phyloP scores from a whole-genome alignment of 2,113 vertebrate species.

The Casuarius casuarius region DNA sequence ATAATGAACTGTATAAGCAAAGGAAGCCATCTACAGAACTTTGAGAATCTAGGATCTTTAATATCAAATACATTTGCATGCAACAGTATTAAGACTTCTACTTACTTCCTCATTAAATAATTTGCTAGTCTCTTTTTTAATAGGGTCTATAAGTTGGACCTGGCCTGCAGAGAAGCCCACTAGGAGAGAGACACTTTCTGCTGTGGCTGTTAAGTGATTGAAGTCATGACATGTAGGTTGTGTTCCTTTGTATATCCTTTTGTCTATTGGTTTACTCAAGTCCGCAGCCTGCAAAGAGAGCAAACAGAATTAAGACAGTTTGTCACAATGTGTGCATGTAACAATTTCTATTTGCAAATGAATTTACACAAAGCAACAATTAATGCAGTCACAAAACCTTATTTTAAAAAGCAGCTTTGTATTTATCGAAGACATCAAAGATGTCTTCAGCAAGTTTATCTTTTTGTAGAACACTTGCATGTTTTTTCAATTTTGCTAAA shows the following conservation, averaged over 20 bases:
- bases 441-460: background rate
- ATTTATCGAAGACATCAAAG: background rate
- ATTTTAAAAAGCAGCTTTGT: constrained; percentile 15
- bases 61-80: constrained; percentile 20
- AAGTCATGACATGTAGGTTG: constrained; percentile 99
- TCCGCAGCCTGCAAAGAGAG: constrained; percentile 90
- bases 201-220: constrained; percentile 97
- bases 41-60: background rate
- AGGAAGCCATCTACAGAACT: background rate
- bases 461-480: background rate
- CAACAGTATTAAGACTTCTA: constrained; percentile 63
- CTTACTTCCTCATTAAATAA: constrained; percentile 99
- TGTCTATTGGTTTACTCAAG: constrained; percentile 98
- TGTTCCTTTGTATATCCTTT: constrained; percentile 99
- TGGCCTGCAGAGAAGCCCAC: constrained; percentile 99
- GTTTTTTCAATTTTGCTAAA: background rate
- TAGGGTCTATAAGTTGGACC: constrained; percentile 99
- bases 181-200: constrained; percentile 96
- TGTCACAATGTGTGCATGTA: background rate
- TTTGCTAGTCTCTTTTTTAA: constrained; percentile 99
- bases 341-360: background rate
- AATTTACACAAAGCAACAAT: background rate
- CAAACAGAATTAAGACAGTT: constrained; percentile 65
- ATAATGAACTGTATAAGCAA: background rate
- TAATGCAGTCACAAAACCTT: constrained; percentile 28